Evolutionary conservation across 1,140 invertebrate species (phyloP), one percentile per base, ranked within the genome.

Genomic region (Latrodectus geometricus): DNA sequence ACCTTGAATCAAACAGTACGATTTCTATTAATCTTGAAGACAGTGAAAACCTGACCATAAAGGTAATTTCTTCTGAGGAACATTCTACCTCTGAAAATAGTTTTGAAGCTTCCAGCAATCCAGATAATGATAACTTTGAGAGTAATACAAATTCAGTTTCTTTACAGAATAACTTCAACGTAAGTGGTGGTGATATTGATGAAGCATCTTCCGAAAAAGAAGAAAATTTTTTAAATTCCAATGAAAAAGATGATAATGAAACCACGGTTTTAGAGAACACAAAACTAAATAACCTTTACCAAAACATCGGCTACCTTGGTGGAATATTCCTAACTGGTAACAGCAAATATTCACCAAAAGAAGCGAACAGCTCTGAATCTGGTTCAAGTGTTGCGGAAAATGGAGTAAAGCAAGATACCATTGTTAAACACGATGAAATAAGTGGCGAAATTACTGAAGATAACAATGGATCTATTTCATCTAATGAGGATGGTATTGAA

Each of bases 311-410:
- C 11, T 73, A 72, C 35, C 20, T 82, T 4, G 79, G 79, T 11
- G 79, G 79, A 35, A 20, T 72, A 8, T 73, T 61, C 23, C 56
- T 82, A 82, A 82, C 79, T 15, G 79, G 79, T 35, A 61, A 73
- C 17, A 82, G 79, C 49, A 82, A 82, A 35, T 82, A 82, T 49
- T 15, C 14, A 56, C 21, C 15, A 20, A 54, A 52, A 11, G n/a
- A 21, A 73, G 12, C 3, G 23, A 49, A 73, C 12, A 15, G 12
- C 49, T 23, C 12, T n/a, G 9, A 49, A 14, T 15, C 11, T 9
- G 23, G 14, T 8, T 69, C 4, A 69, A n/a, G 17, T n/a, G 14
- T 21, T 20, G 11, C 68, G 7, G 17, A 69, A 69, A 61, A 20
- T 20, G 9, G 0, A 4, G 21, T 5, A 69, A 35, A 35, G 14